phyloP scores from a whole-genome alignment of 1,140 invertebrate genomes.

The Theocolax elegans region DNA sequence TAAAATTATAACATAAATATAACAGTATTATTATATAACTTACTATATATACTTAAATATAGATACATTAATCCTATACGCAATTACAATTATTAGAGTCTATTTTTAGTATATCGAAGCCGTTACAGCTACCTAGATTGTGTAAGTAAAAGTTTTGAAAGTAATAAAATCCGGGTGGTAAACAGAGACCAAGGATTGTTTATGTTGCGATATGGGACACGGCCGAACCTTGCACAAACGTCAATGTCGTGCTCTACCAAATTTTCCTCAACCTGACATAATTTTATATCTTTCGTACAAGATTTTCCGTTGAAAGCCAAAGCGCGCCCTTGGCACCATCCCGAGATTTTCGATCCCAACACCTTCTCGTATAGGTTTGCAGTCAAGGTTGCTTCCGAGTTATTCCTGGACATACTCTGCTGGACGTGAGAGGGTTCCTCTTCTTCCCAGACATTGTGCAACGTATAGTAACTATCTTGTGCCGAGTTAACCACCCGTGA shows the following conservation, averaged over 20 bases:
- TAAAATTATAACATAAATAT: too few species aligned
- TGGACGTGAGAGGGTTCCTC: background rate
- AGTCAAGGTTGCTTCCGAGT: background rate
- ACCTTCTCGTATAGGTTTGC: background rate
- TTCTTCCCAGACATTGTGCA: too few species aligned
- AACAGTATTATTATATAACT: too few species aligned
- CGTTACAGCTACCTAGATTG: too few species aligned
- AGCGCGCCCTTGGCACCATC: background rate
- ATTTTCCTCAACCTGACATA: slow-evolving; percentile 26
- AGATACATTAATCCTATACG: too few species aligned
- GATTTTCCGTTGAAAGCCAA: background rate
- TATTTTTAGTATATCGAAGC: too few species aligned
- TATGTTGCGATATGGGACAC: slow-evolving; percentile 20
- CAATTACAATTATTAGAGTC: too few species aligned
- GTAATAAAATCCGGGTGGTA: background rate
- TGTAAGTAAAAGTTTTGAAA: background rate
- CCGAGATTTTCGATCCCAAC: slow-evolving; percentile 2
- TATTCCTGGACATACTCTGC: slow-evolving; percentile 27
- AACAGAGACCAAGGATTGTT: slow-evolving; percentile 18
- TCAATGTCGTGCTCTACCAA: slow-evolving; percentile 21
- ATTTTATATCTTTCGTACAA: background rate
- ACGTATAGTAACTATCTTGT: too few species aligned
- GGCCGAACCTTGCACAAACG: background rate
- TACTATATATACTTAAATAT: too few species aligned
- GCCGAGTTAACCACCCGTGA: too few species aligned